Evolutionary conservation across 1,140 invertebrate genomes (phyloP).

Genomic region (Scylla paramamosain): DNA sequence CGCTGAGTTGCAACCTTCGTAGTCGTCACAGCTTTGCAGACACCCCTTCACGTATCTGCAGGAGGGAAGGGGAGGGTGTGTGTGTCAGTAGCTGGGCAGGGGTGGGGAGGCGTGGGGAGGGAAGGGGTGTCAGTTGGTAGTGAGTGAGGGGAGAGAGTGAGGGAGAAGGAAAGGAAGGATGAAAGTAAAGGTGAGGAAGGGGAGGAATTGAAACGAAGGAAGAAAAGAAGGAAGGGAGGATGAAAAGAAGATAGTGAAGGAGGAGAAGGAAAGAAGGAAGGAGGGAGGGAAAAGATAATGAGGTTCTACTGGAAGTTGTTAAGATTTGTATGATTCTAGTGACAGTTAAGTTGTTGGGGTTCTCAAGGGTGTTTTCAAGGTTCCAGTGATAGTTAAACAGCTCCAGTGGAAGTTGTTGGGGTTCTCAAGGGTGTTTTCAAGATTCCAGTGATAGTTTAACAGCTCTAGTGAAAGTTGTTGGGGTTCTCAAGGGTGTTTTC

Average conservation of each 20-base stretch:
- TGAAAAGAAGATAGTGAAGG: not conserved
- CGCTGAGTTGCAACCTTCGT: slow-evolving; percentile 88
- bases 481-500: too few relatives aligned
- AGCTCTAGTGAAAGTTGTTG: too few relatives aligned
- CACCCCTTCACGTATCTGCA: slow-evolving; percentile 91
- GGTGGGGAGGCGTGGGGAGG: not conserved
- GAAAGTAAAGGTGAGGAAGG: too few relatives aligned
- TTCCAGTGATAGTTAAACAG: too few relatives aligned
- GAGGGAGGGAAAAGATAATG: not conserved
- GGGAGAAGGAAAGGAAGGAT: not conserved
- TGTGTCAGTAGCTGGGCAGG: not conserved
- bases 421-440: too few relatives aligned
- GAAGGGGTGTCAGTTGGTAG: not conserved
- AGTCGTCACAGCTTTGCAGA: slow-evolving; percentile 92
- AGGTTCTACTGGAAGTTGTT: too few relatives aligned
- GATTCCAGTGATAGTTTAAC: too few relatives aligned
- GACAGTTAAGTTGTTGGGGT: too few relatives aligned
- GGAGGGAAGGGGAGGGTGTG: slow-evolving; percentile 76
- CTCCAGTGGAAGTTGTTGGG: not conserved
- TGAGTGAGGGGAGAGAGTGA: not conserved
- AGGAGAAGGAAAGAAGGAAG: not conserved
- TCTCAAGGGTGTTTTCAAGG: too few relatives aligned
- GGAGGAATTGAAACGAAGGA: too few relatives aligned
- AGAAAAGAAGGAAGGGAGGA: too few relatives aligned
- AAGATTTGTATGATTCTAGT: too few relatives aligned